Evolutionary conservation across 2,797 vertebrate genomes (phyloP).

Genomic region (Pseudopleuronectes americanus): DNA sequence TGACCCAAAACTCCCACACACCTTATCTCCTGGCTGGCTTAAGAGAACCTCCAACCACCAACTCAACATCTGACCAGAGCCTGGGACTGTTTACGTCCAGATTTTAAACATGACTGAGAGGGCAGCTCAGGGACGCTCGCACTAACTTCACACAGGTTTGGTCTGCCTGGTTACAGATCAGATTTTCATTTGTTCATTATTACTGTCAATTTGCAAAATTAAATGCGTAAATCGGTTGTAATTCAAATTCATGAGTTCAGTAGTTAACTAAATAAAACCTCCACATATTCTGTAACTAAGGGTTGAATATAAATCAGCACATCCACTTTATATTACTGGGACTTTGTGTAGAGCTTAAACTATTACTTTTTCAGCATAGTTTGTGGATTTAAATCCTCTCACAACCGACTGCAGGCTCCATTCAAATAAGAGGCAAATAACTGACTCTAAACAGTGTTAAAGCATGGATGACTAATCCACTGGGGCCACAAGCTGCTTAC

Average conservation of each 20-base stretch:
- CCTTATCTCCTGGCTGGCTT: constrained; percentile 43
- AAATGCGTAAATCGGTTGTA: neutral
- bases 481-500: constrained; percentile 42
- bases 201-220: neutral
- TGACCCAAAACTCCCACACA: constrained; percentile 46
- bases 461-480: constrained; percentile 35
- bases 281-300: neutral
- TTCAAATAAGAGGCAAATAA: neutral
- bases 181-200: neutral
- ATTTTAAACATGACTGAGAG: constrained; percentile 22
- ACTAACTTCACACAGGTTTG: no score
- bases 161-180: neutral
- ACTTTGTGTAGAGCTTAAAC: constrained; percentile 43
- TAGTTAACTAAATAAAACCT: neutral
- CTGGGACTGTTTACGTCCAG: constrained; percentile 22
- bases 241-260: neutral
- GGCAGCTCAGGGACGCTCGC: constrained; percentile 24
- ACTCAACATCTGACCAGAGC: constrained; percentile 33
- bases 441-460: neutral
- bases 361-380: constrained; percentile 35
- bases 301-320: no score
- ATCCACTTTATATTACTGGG: constrained; percentile 1
- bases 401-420: neutral
- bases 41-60: constrained; percentile 28
- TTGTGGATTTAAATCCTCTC: constrained; percentile 41